Percentiles rank a stretch among this genome's conserved stretches.
Evolutionary conservation across 2,113 vertebrate species (phyloP).

Genomic region (Jacana jacana): DNA sequence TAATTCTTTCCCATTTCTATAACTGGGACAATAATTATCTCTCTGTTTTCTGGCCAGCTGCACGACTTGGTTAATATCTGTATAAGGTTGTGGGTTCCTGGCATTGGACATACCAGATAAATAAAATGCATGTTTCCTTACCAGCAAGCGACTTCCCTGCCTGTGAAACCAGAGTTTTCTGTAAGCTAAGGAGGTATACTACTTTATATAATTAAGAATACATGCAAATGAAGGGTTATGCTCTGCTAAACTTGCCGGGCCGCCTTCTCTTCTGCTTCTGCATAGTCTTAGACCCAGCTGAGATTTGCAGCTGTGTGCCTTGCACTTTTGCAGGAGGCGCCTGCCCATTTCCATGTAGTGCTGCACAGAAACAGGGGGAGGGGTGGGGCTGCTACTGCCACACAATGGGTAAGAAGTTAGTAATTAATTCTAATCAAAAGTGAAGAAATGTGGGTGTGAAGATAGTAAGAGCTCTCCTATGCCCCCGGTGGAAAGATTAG

Average conservation of each 20-base stretch:
- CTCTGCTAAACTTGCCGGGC: constrained; percentile 5
- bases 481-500: neutral
- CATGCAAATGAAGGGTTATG: neutral
- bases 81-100: neutral
- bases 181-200: neutral
- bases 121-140: neutral
- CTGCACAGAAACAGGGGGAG: neutral
- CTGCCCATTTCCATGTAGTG: neutral
- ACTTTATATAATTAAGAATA: neutral
- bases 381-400: neutral
- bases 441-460: neutral
- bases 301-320: neutral
- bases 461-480: neutral
- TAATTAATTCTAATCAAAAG: neutral
- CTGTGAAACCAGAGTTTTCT: neutral
- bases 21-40: neutral
- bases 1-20: neutral
- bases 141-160: neutral
- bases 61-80: neutral
- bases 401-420: neutral
- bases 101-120: neutral
- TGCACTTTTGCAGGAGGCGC: neutral
- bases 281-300: neutral
- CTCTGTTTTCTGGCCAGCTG: neutral
- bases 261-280: neutral